Percentiles rank a stretch among this genome's conserved stretches.
These are phyloP conservation scores for Drosophila triauraria DNA, from an alignment of 1,140 invertebrate species.

Conservation along the genomic window DNA sequence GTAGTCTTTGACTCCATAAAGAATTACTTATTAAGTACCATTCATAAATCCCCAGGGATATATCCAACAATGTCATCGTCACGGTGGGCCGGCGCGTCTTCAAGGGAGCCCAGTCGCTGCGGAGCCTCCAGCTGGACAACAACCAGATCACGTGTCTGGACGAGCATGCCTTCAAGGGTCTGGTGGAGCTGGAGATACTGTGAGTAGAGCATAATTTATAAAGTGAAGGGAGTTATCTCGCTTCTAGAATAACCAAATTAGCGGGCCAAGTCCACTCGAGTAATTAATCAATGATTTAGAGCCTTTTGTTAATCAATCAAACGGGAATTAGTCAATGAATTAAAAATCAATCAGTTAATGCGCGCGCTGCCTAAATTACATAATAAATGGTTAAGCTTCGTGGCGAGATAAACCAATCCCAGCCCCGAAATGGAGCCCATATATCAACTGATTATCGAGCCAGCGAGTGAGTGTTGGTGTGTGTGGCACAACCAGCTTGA, in stretches of 20 bases:
- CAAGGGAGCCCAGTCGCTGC: constrained; percentile 92
- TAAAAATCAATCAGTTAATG: constrained; percentile 54
- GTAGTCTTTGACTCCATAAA: constrained; percentile 22
- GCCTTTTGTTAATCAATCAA: constrained; percentile 40
- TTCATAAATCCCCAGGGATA: constrained; percentile 89
- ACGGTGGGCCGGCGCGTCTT: constrained; percentile 95
- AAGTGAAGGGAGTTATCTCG: constrained; percentile 7
- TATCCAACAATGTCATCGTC: constrained; percentile 96
- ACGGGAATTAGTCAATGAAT: constrained; percentile 42
- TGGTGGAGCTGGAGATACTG: constrained; percentile 94
- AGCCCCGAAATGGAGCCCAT: constrained; percentile 26
- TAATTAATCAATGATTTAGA: constrained; percentile 43
- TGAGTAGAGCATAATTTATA: constrained; percentile 86
- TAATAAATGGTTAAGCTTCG: constrained; percentile 46
- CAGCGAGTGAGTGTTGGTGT: not conserved
- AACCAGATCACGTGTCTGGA: constrained; percentile 97
- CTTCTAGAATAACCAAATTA: constrained; percentile 13
- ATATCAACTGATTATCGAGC: constrained; percentile 29
- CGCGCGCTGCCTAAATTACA: constrained; percentile 32
- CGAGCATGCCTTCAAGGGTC: constrained; percentile 92
- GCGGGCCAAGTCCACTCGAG: not conserved
- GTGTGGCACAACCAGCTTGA: constrained; percentile 13
- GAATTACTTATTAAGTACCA: too few species aligned
- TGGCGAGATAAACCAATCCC: constrained; percentile 37
- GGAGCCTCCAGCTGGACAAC: constrained; percentile 96